Percentiles rank a stretch among this genome's conserved stretches.
Conservation (phyloP, 2,113 vertebrate genomes). For the Callipepla californica region DNA sequence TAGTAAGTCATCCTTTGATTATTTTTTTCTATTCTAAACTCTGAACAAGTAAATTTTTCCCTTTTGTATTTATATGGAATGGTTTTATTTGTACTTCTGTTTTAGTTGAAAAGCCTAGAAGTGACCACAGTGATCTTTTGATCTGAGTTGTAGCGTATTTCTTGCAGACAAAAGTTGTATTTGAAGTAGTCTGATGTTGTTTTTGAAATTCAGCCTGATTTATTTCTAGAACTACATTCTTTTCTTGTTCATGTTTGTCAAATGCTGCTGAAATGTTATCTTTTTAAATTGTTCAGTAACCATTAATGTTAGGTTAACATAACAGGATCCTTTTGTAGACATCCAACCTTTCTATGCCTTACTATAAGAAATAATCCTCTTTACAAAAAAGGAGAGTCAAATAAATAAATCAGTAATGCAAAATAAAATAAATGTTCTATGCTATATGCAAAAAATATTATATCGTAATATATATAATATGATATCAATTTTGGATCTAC, state of each 20-base stretch:
- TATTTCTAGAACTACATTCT: not conserved
- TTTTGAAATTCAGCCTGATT: not conserved
- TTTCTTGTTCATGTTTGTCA: not conserved
- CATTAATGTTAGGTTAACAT: not conserved
- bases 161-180: not conserved
- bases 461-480: no score
- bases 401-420: not conserved
- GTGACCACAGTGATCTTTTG: not conserved
- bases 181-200: not conserved
- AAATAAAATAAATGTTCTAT: not conserved
- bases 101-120: not conserved
- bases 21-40: not conserved
- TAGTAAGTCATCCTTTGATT: not conserved
- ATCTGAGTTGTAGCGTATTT: not conserved
- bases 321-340: not conserved
- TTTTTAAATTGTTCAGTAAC: not conserved
- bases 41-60: not conserved
- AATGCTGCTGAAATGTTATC: not conserved
- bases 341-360: not conserved
- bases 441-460: not conserved
- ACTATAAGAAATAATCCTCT: not conserved
- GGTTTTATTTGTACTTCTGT: not conserved
- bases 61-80: not conserved
- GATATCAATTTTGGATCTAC: not conserved
- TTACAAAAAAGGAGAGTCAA: not conserved